A percentile compares a stretch with the other conserved stretches of the same genome.
These are phyloP conservation scores for Saguinus midas DNA, from an alignment of 2,113 vertebrate genomes.

Conservation along the genomic window DNA sequence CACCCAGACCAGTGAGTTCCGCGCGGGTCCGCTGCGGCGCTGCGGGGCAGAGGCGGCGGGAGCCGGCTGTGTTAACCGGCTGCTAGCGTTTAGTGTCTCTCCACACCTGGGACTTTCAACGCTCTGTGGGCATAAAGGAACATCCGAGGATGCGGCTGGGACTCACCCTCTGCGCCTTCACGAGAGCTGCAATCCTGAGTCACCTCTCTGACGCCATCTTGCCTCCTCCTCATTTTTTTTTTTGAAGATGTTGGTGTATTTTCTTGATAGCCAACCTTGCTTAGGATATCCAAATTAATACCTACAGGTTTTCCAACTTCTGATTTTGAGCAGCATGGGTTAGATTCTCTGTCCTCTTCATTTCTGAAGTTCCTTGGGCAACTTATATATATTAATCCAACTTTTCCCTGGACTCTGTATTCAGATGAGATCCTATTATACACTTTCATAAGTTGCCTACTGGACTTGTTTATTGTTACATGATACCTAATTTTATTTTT, in stretches of 20 bases:
- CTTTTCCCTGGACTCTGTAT: background rate
- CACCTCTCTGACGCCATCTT: too few species aligned
- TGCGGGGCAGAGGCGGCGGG: too few species aligned
- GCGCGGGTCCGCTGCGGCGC: too few species aligned
- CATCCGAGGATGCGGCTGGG: too few species aligned
- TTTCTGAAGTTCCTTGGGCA: background rate
- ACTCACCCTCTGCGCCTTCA: too few species aligned
- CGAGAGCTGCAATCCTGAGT: too few species aligned
- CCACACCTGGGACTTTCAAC: too few species aligned
- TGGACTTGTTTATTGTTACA: background rate
- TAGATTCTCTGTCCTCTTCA: background rate
- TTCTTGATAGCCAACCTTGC: background rate
- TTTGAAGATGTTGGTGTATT: background rate
- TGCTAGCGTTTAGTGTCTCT: too few species aligned
- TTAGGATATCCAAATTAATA: background rate
- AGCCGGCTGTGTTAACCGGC: too few species aligned
- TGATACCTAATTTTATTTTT: background rate
- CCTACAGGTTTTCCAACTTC: background rate
- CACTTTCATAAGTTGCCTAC: background rate
- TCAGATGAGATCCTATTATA: background rate
- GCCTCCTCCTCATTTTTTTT: too few species aligned
- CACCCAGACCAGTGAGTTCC: too few species aligned
- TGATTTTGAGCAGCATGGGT: background rate
- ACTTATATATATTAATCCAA: background rate
- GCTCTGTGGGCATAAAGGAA: too few species aligned